Conservation (phyloP, 1,140 invertebrate species). For the Megathymus violae region DNA sequence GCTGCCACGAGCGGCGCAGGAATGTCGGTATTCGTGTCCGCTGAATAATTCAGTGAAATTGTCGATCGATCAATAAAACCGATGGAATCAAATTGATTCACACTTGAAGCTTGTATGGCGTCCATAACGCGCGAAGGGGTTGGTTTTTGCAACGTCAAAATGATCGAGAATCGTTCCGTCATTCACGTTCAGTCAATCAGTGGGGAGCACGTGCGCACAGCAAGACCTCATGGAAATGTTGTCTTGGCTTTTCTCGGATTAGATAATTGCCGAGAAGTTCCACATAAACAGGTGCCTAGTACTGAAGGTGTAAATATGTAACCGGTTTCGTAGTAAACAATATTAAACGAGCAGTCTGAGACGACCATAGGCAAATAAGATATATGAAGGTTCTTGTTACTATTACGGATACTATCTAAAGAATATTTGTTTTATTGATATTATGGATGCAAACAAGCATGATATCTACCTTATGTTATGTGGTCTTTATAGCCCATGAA, state of each 20-base stretch:
- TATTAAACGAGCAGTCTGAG: conserved; percentile 27
- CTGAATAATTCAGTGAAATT: conserved; percentile 80
- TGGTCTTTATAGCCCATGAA: too few relatives aligned
- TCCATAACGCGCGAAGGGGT: conserved; percentile 61
- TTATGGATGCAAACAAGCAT: too few relatives aligned
- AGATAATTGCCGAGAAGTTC: conserved; percentile 62
- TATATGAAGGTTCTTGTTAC: conserved; percentile 3
- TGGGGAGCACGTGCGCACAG: conserved; percentile 60
- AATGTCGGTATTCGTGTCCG: conserved; percentile 77
- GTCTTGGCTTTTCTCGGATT: conserved; percentile 57
- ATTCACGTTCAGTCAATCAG: conserved; percentile 69
- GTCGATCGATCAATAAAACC: conserved; percentile 82
- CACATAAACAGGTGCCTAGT: conserved; percentile 41
- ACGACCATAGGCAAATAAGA: neutral
- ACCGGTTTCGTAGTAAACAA: conserved; percentile 61
- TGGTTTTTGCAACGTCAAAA: conserved; percentile 71
- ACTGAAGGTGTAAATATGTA: conserved; percentile 46
- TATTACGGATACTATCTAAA: too few relatives aligned
- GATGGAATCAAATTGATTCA: conserved; percentile 81
- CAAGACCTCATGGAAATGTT: conserved; percentile 59
- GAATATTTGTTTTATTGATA: too few relatives aligned
- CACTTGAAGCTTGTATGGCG: conserved; percentile 73
- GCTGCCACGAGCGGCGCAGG: conserved; percentile 60
- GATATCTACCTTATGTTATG: too few relatives aligned
- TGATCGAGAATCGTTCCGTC: conserved; percentile 69